Evolutionary conservation across 2,888 invertebrate species (phyloP).

Genomic region (Drosophila ezoana): DNA sequence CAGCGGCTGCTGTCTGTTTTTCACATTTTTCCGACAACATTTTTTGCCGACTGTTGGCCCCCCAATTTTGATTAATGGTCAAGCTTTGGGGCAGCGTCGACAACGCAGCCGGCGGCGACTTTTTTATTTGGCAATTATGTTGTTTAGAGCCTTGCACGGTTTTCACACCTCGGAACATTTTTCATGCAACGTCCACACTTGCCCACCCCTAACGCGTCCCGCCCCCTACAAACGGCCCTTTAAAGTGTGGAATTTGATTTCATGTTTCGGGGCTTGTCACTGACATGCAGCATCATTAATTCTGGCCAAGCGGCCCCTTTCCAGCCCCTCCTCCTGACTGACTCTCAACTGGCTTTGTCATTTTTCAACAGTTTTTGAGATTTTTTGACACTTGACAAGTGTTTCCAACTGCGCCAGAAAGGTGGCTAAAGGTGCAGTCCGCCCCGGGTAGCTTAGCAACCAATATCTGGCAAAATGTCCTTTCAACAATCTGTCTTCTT

Average conservation of each 20-base stretch:
- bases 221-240: background rate
- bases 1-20: constrained; percentile 44
- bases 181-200: constrained; percentile 51
- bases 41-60: constrained; percentile 33
- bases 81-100: constrained; percentile 47
- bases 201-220: background rate
- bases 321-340: constrained; percentile 9
- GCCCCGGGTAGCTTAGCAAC: constrained; percentile 4
- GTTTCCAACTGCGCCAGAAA: constrained; percentile 64
- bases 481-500: constrained; percentile 43
- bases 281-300: constrained; percentile 83
- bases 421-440: constrained; percentile 63
- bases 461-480: constrained; percentile 13
- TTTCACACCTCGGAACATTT: constrained; percentile 78
- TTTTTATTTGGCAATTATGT: constrained; percentile 83
- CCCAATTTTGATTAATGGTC: constrained; percentile 76
- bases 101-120: constrained; percentile 57
- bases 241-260: constrained; percentile 69
- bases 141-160: constrained; percentile 70
- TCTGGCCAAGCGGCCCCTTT: constrained; percentile 38
- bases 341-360: constrained; percentile 54
- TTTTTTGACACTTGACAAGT: constrained; percentile 77
- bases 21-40: constrained; percentile 27
- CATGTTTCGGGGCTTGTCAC: constrained; percentile 80
- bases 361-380: constrained; percentile 70